Conservation (phyloP, 2,888 invertebrate genomes). For the Dryobotodes eremita region DNA sequence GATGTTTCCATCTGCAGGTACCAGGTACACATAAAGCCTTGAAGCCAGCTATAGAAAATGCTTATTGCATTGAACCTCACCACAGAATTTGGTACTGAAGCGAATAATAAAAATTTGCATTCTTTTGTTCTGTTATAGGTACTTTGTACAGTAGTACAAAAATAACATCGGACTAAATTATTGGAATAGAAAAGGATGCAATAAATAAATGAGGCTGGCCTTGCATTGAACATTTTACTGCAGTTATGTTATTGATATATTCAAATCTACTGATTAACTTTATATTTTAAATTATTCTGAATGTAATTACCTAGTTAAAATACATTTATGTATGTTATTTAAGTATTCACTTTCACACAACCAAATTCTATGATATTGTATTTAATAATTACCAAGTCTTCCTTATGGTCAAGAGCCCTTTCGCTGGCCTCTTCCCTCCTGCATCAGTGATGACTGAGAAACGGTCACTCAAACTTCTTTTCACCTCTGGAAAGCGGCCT, state of each 20-base stretch:
- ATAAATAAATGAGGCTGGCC: constrained; percentile 10
- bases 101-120: background rate
- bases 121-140: constrained; percentile 9
- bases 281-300: background rate
- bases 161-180: constrained; percentile 9
- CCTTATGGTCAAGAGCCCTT: constrained; percentile 85
- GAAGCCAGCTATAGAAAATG: background rate
- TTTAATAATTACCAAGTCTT: constrained; percentile 86
- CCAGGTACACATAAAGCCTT: background rate
- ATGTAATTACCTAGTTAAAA: background rate
- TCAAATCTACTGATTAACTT: background rate
- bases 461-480: constrained; percentile 88
- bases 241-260: constrained; percentile 2
- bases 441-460: constrained; percentile 85
- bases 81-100: background rate
- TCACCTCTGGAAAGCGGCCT: constrained; percentile 83
- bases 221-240: constrained; percentile 14
- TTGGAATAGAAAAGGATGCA: constrained; percentile 5
- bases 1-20: background rate
- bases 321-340: background rate
- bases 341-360: background rate
- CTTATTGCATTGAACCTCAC: background rate
- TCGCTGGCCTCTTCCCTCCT: constrained; percentile 79
- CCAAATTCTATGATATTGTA: background rate
- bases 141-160: background rate